Conservation (phyloP, 2,888 invertebrate species). For the Polylopha cassiicola region DNA sequence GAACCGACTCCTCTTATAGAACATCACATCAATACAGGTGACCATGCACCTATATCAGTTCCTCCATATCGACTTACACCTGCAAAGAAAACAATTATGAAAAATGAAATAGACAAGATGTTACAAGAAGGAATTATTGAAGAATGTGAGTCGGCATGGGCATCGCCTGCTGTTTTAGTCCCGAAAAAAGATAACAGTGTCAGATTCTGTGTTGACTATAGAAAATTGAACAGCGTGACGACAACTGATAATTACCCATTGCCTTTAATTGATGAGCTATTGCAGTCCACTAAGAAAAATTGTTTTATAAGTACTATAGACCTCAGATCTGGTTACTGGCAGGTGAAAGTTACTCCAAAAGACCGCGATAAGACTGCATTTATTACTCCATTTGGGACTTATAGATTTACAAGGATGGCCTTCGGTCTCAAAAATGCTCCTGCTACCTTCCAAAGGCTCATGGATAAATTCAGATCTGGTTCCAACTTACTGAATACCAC, state of each 20-base stretch:
- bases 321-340: slow-evolving; percentile 41
- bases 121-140: slow-evolving; percentile 34
- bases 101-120: slow-evolving; percentile 32
- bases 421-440: slow-evolving; percentile 34
- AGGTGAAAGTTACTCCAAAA: slow-evolving; percentile 27
- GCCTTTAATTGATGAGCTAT: slow-evolving; percentile 40
- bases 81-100: slow-evolving; percentile 29
- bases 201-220: slow-evolving; percentile 37
- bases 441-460: slow-evolving; percentile 30
- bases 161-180: slow-evolving; percentile 36
- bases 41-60: slow-evolving; percentile 33
- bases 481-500: slow-evolving; percentile 18
- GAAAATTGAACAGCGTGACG: slow-evolving; percentile 26
- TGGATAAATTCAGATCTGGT: slow-evolving; percentile 29
- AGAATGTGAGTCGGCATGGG: slow-evolving; percentile 38
- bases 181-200: slow-evolving; percentile 32
- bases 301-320: slow-evolving; percentile 38
- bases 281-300: slow-evolving; percentile 31
- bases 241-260: slow-evolving; percentile 30
- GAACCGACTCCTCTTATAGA: slow-evolving; percentile 20
- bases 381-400: slow-evolving; percentile 31
- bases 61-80: slow-evolving; percentile 38
- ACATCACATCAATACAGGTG: slow-evolving; percentile 33
- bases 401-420: slow-evolving; percentile 32
- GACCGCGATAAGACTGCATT: slow-evolving; percentile 33